Evolutionary conservation across 2,113 vertebrate species (phyloP), one percentile per base, ranked within the genome.

Genomic region (Gorilla gorilla): DNA sequence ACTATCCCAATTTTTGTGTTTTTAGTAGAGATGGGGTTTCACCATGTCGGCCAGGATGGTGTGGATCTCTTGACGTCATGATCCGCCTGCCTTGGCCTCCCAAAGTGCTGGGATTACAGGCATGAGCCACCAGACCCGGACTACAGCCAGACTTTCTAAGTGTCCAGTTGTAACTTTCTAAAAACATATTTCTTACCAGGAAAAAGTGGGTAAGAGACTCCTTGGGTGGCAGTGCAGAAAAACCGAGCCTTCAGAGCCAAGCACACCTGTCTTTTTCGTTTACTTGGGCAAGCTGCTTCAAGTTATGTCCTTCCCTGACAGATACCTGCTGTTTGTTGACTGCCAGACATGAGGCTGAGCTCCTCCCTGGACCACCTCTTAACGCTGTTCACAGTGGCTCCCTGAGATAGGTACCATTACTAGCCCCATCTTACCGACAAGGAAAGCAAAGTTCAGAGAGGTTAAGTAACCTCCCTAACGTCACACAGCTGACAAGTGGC

Each of bases 401-500:
- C 61, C 32, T 0, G 2, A 38, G 43, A 35, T 1, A 22, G 6
- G 40, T 3, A 3, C 83, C 3, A 0, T 35, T n/a, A 55, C 52
- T 4, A 8, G 40, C 68, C 43, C 64, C 38, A 6, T 27, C 81
- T 93, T 48, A 59, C 80, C 38, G 52, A 80, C 0, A 35, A 93
- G 48, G 52, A 84, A 9, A 70, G 64, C 59, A 18, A 85, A 27
- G 52, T 43, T 68, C 94, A 95, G 94, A 89, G 84, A 96, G 73
- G 52, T 57, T 59, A 43, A 70, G 88, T 27, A n/a, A 85, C n/a
- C 50, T 18, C 4, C 52, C 78, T 43, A 6, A 79, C 8, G 66
- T 64, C 87, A 83, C 83, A 92, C 78, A 95, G 66, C 23, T 8
- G 12, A 48, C 25, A 1, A 59, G 27, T 0, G 4, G 66, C 73